Conservation (phyloP, 1,140 invertebrate genomes). For the Tetramorium parvispinum region DNA sequence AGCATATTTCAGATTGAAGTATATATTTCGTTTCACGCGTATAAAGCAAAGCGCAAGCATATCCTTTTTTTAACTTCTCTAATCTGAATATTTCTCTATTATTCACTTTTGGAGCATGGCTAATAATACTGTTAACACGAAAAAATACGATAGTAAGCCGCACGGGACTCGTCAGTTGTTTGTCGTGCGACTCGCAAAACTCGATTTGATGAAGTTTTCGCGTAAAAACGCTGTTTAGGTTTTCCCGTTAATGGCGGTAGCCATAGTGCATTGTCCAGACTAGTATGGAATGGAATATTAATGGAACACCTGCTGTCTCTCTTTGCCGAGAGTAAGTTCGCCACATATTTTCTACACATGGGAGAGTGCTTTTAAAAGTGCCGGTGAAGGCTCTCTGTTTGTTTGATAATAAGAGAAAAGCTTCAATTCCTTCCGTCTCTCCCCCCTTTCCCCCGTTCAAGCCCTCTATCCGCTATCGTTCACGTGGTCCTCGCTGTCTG, state of each 20-base stretch:
- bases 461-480: background rate
- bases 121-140: conserved; percentile 2
- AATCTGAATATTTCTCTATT: background rate
- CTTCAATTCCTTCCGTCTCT: background rate
- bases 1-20: background rate
- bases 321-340: conserved; percentile 1
- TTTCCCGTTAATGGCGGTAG: conserved; percentile 32
- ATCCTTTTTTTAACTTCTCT: background rate
- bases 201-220: conserved; percentile 41
- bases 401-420: conserved; percentile 56
- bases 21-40: background rate
- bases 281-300: conserved; percentile 46
- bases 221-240: conserved; percentile 52
- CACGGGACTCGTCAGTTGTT: background rate
- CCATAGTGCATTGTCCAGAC: conserved; percentile 10
- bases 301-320: conserved; percentile 46
- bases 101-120: background rate
- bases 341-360: conserved; percentile 38
- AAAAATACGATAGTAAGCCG: conserved; percentile 17
- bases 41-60: background rate
- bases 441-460: no score
- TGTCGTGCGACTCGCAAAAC: conserved; percentile 5
- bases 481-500: background rate
- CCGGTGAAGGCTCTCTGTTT: conserved; percentile 14
- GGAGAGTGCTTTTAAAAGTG: conserved; percentile 48